These are phyloP conservation scores for Operophtera brumata DNA, from an alignment of 2,888 invertebrate species.

Conservation along the genomic window DNA sequence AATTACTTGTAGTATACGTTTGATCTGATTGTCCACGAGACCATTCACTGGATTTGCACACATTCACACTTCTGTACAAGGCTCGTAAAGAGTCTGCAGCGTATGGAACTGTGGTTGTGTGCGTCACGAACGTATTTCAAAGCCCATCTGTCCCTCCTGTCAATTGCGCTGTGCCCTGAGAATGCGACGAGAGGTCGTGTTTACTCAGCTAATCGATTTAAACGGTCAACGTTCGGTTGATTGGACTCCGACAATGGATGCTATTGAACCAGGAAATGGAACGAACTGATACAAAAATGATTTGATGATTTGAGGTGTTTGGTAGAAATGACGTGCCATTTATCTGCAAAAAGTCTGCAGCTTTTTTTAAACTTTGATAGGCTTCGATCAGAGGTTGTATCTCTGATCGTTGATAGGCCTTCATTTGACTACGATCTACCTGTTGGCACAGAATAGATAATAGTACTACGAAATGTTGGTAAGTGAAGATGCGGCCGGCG, in stretches of 20 bases:
- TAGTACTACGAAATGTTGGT: too few species aligned
- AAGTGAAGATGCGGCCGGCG: too few species aligned
- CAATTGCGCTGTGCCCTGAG: constrained; percentile 9
- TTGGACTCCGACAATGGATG: constrained; percentile 26
- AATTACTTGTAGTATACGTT: too few species aligned
- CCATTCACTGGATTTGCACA: neutral
- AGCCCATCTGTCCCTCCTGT: constrained; percentile 3
- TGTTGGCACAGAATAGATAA: too few species aligned
- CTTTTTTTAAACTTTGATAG: too few species aligned
- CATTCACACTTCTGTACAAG: neutral
- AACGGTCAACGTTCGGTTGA: constrained; percentile 33
- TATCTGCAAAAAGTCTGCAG: neutral
- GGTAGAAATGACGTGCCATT: neutral
- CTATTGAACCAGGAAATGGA: constrained; percentile 25
- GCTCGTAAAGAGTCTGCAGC: neutral
- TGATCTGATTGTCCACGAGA: too few species aligned
- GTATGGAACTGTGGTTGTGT: neutral
- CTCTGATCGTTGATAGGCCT: too few species aligned
- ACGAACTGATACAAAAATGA: constrained; percentile 7
- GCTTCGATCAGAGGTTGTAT: too few species aligned
- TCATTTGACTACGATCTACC: too few species aligned
- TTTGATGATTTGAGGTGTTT: neutral
- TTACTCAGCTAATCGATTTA: constrained; percentile 36
- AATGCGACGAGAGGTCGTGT: constrained; percentile 27
- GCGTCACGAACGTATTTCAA: constrained; percentile 1